Base-by-base conservation (phyloP, 2,888 invertebrate genomes). In the Hesperia comma region DNA sequence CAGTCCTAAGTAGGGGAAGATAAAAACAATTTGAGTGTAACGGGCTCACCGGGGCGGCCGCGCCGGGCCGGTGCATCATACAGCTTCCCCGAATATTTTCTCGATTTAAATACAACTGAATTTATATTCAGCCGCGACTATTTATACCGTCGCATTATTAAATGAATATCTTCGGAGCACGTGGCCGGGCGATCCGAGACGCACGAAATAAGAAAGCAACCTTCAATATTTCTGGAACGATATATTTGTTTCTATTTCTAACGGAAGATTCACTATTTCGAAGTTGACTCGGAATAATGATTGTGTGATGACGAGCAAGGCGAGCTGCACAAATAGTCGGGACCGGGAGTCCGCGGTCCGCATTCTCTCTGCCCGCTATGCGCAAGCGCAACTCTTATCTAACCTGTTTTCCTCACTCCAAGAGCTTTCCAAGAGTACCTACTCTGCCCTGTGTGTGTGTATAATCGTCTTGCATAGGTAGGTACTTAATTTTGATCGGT, bases 191-290 rank as follows among this genome's bases (percentile, higher is more conserved):
- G 12, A 12, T 37, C 37, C 12, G 12, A 37, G 37, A 37, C 37
- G 37, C 37, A 37, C 1, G 12, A 46, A 46, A 46, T 46, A 46
- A 46, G 43, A 46, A 46, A 46, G 43, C 43, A 17, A 46, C 43
- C 43, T 46, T 46, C 15, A 46, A 46, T 46, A 46, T 46, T 46
- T 46, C 43, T 46, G 43, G 43, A 46, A 46, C 43, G 17, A 46
- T 6, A 46, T 8, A 15, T 46, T 37, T 12, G 37, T 37, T 37
- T 46, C 43, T 46, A 46, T 46, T 46, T 46, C 43, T 17, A 46
- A 17, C 43, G 6, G 43, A 46, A 46, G 43, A 15, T 46, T 46
- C 43, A 46, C 17, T 17, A 37, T 46, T 46, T 17, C n/a, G 43
- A 46, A 43, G 43, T 46, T 7, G 15, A 17, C 43, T 17, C 6